Base-by-base conservation (phyloP, 2,797 vertebrate genomes). In the Silurus aristotelis region DNA sequence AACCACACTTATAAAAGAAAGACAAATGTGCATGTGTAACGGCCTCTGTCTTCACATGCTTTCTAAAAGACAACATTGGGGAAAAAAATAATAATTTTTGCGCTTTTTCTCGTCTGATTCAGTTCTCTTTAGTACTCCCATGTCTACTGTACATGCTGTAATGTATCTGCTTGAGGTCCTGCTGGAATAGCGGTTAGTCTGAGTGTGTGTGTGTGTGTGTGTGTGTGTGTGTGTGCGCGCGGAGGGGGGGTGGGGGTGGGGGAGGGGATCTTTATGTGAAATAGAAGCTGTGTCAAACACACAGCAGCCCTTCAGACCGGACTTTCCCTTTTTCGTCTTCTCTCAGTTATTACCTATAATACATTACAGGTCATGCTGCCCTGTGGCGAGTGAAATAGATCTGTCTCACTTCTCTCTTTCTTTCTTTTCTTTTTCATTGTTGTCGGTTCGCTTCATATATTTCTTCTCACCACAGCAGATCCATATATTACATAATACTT, bases 321-420 rank as follows among this genome's bases (percentile, higher is more conserved):
- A 84, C 64, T 85, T 66, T 84, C 48, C 68, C 10, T 71, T 58
- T 71, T 80, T 85, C 27, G 72, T 85, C 81, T 73, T 38, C 70
- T 46, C 9, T 68, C 63, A 55, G 72, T 85, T 86, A 52, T 89
- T 83, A 87, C 76, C 68, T 38, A 61, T 80, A 66, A 58, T 81
- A 55, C 67, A 66, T 83, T 87, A 82, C 71, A 72, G 46, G 76
- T 87, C n/a, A 76, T 82, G 75, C 83, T 85, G n/a, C 66, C 87
- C 88, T 58, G 66, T 70, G 85, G 87, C 83, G 27, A 82, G 31
- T 78, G 73, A 88, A 88, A 84, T 46, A 9, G 25, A 87, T 85
- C 71, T 71, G 73, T 78, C 70, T 83, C 19, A 17, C 19, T 72
- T 31, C 68, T 85, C 60, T 25, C 0, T 52, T 43, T 80, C 12